Evolutionary conservation across 1,140 invertebrate species (phyloP).

Genomic region (Dryas iulia): DNA sequence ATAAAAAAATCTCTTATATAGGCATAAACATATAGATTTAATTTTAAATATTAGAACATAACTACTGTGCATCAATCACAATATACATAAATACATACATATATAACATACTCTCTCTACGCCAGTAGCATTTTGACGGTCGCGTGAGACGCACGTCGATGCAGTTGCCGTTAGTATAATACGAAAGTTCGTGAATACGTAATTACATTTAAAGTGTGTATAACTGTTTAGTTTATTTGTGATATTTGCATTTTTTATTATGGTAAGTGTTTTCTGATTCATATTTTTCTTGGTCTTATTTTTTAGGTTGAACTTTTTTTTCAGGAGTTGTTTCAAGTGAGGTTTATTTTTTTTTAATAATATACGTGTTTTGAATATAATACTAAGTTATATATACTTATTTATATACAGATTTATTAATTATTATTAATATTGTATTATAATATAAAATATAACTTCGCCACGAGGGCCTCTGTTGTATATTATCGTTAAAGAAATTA

Average conservation of each 20-base stretch:
- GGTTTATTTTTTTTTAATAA: no score
- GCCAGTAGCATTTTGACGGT: slow-evolving; percentile 15
- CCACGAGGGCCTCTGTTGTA: no score
- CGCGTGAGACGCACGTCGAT: slow-evolving; percentile 12
- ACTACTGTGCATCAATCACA: background rate
- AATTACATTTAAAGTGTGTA: slow-evolving; percentile 1
- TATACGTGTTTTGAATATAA: no score
- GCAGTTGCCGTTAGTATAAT: background rate
- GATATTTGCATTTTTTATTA: slow-evolving; percentile 10
- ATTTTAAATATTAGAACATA: background rate
- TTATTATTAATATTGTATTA: no score
- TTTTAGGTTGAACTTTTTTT: no score
- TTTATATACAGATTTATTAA: no score
- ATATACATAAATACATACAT: background rate
- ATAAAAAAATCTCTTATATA: no score
- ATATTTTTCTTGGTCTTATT: background rate
- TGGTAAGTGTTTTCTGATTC: background rate
- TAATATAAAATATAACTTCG: no score
- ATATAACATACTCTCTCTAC: slow-evolving; percentile 4
- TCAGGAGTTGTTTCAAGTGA: no score
- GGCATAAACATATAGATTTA: no score
- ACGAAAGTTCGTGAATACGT: slow-evolving; percentile 22
- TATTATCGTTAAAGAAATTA: no score
- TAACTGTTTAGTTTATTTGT: slow-evolving; percentile 1
- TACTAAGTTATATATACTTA: no score